Evolutionary conservation across 2,888 invertebrate species (phyloP), one percentile per base, ranked within the genome.

Genomic region (Agrotis exclamationis): DNA sequence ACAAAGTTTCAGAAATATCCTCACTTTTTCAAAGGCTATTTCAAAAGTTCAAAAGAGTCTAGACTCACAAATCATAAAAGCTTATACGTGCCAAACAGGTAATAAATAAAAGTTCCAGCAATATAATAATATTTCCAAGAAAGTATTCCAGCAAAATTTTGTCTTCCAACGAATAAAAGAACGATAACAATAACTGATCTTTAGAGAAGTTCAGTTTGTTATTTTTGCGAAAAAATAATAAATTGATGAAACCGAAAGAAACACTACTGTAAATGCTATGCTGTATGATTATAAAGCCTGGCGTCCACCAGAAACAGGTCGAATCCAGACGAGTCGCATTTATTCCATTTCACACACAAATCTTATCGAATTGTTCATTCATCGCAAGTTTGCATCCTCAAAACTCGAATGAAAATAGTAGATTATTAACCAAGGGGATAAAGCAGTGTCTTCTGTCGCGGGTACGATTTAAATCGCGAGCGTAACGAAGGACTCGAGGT

Each of bases 51-150:
- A 39, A 63, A 18, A 66, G 44, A 48, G 58, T 73, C 82, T 77
- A 77, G 74, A 82, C 74, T 51, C 51, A 78, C 64, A 70, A 80
- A 80, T 82, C 79, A 80, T 64, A 57, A 57, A 54, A 60, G 63
- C 48, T 63, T 66, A 44, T 73, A 72, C 39, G 54, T 70, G 74
- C 63, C 82, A 82, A 82, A 74, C 51, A 67, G 56, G 74, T 78
- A 67, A 82, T 73, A 80, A 82, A 80, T 82, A 78, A 70, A 51
- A 74, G 16, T 64, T 53, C 14, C 18, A 62, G 47, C 44, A 28
- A 57, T 60, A 66, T 53, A 80, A 80, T 63, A 80, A 73, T 48
- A 70, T 76, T 80, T 76, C 71, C 54, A 53, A 22, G 20, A 47
- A 14, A 70, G 14, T 28, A 63, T 28, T 53, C 20, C n/a, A 11